Percentiles rank a stretch among this genome's conserved stretches.
Conservation (phyloP, 1,140 invertebrate genomes). For the Teleopsis dalmanni region DNA sequence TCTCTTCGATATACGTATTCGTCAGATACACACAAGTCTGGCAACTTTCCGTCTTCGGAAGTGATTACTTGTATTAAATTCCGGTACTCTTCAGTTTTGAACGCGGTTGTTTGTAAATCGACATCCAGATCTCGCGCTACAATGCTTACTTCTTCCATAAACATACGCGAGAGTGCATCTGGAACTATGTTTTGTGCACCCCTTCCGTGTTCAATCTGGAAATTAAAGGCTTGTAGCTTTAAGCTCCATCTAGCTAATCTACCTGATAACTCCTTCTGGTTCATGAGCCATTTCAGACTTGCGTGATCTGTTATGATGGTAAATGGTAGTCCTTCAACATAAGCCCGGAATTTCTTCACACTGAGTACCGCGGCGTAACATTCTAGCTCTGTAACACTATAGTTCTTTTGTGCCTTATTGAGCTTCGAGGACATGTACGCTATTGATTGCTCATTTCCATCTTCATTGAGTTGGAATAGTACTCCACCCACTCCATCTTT, state of each 20-base stretch:
- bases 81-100: no score
- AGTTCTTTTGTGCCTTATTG: constrained; percentile 12
- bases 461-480: constrained; percentile 24
- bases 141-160: no score
- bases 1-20: no score
- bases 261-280: constrained; percentile 18
- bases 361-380: constrained; percentile 7
- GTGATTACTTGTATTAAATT: no score
- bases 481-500: constrained; percentile 32
- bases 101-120: no score
- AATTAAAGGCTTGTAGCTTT: constrained; percentile 4
- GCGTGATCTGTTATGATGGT: constrained; percentile 8
- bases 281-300: constrained; percentile 14
- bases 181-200: constrained; percentile 5
- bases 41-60: no score
- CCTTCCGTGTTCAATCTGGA: constrained; percentile 4
- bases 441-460: constrained; percentile 21
- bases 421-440: constrained; percentile 37
- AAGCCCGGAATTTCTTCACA: constrained; percentile 7
- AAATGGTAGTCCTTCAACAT: constrained; percentile 3
- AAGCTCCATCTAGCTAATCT: constrained; percentile 16
- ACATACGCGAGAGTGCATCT: no score
- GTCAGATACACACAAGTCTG: no score
- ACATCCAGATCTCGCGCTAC: no score
- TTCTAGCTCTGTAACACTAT: constrained; percentile 10